These are phyloP conservation scores for Synanthedon andrenaeformis DNA, from an alignment of 2,888 invertebrate genomes.

Conservation along the genomic window DNA sequence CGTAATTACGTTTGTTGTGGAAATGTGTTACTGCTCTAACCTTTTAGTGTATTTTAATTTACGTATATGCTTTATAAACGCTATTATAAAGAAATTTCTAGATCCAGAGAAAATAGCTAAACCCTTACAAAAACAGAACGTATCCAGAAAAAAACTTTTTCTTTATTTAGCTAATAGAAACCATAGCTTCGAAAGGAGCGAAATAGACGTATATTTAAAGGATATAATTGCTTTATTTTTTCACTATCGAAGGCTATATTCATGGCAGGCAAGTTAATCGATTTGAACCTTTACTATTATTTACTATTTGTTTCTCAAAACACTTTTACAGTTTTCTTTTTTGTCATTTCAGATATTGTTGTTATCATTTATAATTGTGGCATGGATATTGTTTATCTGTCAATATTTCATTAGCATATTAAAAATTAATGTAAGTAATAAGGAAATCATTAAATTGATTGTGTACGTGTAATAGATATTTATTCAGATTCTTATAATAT, in stretches of 20 bases:
- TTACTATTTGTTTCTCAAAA: no score
- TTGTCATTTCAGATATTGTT: neutral
- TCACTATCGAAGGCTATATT: slow-evolving; percentile 16
- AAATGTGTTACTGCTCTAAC: neutral
- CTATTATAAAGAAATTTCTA: neutral
- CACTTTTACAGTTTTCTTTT: neutral
- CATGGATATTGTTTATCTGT: neutral
- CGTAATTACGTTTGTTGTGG: neutral
- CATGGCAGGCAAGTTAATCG: slow-evolving; percentile 13
- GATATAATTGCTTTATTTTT: slow-evolving; percentile 16
- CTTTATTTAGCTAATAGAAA: neutral
- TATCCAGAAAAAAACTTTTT: neutral
- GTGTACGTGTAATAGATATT: no score
- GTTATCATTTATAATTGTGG: neutral
- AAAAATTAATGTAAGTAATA: neutral
- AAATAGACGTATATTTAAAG: slow-evolving; percentile 17
- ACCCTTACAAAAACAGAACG: neutral
- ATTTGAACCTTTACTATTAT: neutral
- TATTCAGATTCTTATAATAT: neutral
- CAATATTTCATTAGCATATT: neutral
- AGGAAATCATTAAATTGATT: no score
- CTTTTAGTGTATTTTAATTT: neutral
- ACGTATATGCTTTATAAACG: neutral
- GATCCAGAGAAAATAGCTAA: neutral
- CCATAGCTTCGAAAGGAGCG: slow-evolving; percentile 6